Evolutionary conservation across 64 coral and sea anemone species (phyloP).

Genomic region (Porites australiensis): DNA sequence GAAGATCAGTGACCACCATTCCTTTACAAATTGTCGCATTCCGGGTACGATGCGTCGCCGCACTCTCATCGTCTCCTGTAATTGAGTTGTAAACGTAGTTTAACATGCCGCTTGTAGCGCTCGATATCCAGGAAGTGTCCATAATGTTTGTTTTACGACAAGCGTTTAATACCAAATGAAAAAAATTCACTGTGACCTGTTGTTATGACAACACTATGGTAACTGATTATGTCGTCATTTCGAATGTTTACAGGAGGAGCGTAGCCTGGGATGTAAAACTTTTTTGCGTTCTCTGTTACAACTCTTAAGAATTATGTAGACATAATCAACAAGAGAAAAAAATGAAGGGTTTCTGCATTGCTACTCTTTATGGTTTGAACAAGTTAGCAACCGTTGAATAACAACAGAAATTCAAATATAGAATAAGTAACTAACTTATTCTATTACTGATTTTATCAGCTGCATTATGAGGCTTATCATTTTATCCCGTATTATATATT

Average conservation of each 20-base stretch:
- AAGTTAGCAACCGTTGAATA: no score
- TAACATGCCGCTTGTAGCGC: slow-evolving; percentile 2
- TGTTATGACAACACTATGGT: slow-evolving; percentile 5
- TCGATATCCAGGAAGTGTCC: slow-evolving; percentile 4
- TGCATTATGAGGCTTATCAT: no score
- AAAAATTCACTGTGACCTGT: not conserved
- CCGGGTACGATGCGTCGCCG: not conserved
- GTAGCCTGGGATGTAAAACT: not conserved
- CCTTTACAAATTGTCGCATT: not conserved
- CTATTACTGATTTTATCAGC: no score
- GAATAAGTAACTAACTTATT: no score
- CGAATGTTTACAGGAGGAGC: not conserved
- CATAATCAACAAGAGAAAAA: no score
- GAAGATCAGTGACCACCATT: not conserved
- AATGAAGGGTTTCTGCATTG: no score
- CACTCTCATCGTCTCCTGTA: not conserved
- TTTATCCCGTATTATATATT: no score
- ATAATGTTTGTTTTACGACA: not conserved
- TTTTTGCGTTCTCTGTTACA: not conserved
- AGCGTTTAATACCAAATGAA: not conserved
- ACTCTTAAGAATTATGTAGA: no score
- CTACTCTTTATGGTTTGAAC: no score
- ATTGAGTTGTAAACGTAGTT: not conserved
- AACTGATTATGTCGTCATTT: slow-evolving; percentile 7
- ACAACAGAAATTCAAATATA: no score